A percentile compares a stretch with the other conserved stretches of the same genome.
These are phyloP conservation scores for Brachymystax lenok DNA, from an alignment of 2,797 vertebrate genomes.

Conservation along the genomic window DNA sequence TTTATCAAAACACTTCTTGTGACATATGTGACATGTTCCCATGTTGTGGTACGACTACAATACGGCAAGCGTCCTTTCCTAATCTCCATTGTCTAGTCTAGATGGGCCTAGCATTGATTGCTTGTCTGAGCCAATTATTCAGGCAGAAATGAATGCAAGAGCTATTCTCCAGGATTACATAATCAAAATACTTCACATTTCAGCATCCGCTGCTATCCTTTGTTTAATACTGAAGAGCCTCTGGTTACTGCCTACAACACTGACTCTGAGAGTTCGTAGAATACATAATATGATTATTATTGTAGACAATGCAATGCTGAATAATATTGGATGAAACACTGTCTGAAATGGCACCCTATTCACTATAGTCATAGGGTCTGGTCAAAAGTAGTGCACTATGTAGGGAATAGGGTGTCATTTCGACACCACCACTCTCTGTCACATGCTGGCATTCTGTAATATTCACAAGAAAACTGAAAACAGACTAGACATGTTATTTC, in stretches of 20 bases:
- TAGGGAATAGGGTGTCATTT: too few species aligned
- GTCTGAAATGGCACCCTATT: too few species aligned
- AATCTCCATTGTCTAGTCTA: neutral
- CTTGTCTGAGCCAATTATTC: neutral
- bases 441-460: neutral
- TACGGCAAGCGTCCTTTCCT: neutral
- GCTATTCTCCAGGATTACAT: neutral
- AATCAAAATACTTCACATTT: neutral
- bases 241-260: neutral
- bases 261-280: neutral
- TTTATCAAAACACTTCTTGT: too few species aligned
- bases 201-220: neutral
- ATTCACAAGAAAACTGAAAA: neutral
- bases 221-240: neutral
- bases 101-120: neutral
- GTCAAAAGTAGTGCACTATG: neutral
- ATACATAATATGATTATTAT: neutral
- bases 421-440: too few species aligned
- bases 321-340: too few species aligned
- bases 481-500: neutral
- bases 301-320: too few species aligned
- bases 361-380: neutral
- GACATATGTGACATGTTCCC: too few species aligned
- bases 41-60: neutral
- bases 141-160: slow-evolving; percentile 4